Conservation (phyloP, 2,113 vertebrate species). For the human (Homo sapiens) region GRCh38 chr16:63423001-63423500, state of each 20-base stretch:
- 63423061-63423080: conserved; percentile 2
- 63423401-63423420: background rate
- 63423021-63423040: background rate
- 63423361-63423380: background rate
- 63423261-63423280: background rate
- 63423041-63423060: background rate
- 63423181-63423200: background rate
- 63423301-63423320: background rate
- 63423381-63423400: background rate
- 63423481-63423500: background rate
- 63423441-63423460: background rate
- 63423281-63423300: background rate
- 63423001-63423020: conserved; percentile 15
- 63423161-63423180: background rate
- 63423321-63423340: background rate
- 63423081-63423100: background rate
- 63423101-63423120: background rate
- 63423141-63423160: background rate
- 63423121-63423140: background rate
- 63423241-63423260: background rate
- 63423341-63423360: background rate
- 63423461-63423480: background rate
- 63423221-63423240: conserved; percentile 9
- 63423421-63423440: background rate
- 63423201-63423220: background rate